These are phyloP conservation scores for Procambarus virginalis DNA, from an alignment of 1,140 invertebrate genomes.

Conservation along the genomic window DNA sequence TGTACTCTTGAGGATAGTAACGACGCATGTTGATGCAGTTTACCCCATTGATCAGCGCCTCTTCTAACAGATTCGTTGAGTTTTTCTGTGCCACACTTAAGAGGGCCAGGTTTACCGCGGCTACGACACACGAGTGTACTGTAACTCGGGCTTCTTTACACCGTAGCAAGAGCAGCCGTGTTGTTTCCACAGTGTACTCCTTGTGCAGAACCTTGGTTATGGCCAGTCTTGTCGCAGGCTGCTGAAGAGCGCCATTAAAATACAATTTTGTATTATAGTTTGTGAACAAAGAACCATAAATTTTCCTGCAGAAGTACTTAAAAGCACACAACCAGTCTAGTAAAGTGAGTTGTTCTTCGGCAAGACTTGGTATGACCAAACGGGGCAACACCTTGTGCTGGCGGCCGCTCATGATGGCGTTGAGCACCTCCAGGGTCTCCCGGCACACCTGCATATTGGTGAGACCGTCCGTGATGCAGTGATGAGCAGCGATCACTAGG, in stretches of 20 bases:
- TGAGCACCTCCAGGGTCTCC: constrained; percentile 17
- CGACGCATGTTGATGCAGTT: constrained; percentile 43
- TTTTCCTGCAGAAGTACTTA: neutral
- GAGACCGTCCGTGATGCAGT: constrained; percentile 47
- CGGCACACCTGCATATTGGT: constrained; percentile 32
- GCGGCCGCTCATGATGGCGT: constrained; percentile 11
- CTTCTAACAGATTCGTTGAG: neutral
- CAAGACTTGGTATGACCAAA: neutral
- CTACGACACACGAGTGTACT: constrained; percentile 32
- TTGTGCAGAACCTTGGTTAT: constrained; percentile 7
- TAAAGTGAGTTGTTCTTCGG: neutral
- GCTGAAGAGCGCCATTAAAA: constrained; percentile 13
- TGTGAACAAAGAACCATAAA: neutral
- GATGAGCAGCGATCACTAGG: constrained; percentile 27
- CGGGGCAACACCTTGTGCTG: neutral
- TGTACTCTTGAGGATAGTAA: constrained; percentile 5
- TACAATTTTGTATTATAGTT: constrained; percentile 24
- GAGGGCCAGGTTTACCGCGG: constrained; percentile 20
- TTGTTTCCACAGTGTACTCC: neutral
- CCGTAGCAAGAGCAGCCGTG: neutral
- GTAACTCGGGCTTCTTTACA: constrained; percentile 22
- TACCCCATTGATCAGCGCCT: neutral
- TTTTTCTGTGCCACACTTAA: neutral
- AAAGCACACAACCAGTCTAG: neutral
- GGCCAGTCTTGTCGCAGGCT: neutral